Conservation (phyloP, 2,888 invertebrate genomes). For the Nudaria mundana region DNA sequence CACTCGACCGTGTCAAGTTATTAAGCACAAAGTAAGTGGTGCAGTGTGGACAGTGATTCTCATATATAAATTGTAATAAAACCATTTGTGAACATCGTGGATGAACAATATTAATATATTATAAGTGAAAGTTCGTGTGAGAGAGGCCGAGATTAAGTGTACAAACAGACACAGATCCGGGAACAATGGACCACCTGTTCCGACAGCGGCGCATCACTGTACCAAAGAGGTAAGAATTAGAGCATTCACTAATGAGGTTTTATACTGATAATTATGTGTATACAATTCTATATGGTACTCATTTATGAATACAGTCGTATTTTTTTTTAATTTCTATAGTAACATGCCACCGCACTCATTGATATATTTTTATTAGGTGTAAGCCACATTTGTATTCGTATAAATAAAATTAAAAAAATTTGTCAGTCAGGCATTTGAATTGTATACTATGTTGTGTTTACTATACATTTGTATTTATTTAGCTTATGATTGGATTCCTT, state of each 20-base stretch:
- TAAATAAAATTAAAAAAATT: too few relatives aligned
- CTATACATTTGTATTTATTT: too few relatives aligned
- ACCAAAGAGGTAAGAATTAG: conserved; percentile 66
- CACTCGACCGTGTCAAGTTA: conserved; percentile 32
- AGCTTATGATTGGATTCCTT: too few relatives aligned
- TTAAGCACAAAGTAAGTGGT: conserved; percentile 31
- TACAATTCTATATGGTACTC: conserved; percentile 5
- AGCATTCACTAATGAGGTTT: conserved; percentile 21
- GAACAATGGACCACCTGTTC: conserved; percentile 77
- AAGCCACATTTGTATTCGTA: too few relatives aligned
- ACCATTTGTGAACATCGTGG: conserved; percentile 31
- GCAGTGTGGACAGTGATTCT: conserved; percentile 28
- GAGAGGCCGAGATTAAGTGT: conserved; percentile 54
- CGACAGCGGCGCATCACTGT: conserved; percentile 73
- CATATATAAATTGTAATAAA: conserved; percentile 23
- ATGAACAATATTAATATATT: conserved; percentile 47
- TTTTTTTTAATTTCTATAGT: too few relatives aligned
- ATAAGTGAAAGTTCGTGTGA: conserved; percentile 77
- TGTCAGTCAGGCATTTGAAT: too few relatives aligned
- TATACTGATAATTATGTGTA: conserved; percentile 22
- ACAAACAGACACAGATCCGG: conserved; percentile 50
- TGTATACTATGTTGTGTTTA: too few relatives aligned
- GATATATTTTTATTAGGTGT: too few relatives aligned
- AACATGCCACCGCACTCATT: too few relatives aligned
- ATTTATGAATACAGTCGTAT: too few relatives aligned